Evolutionary conservation across 2,797 vertebrate genomes (phyloP).

Genomic region (Diceros bicornis): DNA sequence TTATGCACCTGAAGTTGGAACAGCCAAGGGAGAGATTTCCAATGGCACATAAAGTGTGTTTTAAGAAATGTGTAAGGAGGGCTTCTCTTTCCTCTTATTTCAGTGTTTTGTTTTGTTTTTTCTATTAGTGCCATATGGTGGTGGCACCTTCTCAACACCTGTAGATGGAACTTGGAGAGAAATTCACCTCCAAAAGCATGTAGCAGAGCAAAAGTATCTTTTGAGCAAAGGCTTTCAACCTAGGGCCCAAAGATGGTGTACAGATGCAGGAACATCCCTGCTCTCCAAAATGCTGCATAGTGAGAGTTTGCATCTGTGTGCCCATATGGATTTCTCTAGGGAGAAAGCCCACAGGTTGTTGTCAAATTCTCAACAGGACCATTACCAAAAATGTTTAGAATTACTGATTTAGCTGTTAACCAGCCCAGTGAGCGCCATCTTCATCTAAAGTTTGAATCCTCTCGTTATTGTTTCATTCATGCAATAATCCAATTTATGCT

Average conservation of each 20-base stretch:
- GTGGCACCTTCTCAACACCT: not conserved
- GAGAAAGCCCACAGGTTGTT: not conserved
- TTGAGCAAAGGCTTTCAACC: not conserved
- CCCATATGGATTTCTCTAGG: not conserved
- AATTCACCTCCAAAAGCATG: not conserved
- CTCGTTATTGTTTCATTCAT: not conserved
- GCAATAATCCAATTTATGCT: not conserved
- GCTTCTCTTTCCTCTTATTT: not conserved
- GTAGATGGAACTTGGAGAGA: not conserved
- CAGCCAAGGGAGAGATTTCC: not conserved
- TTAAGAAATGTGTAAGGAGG: not conserved
- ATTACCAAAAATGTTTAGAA: slow-evolving; percentile 8
- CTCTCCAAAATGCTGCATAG: not conserved
- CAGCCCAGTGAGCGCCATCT: not conserved
- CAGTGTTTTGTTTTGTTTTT: not conserved
- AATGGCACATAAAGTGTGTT: not conserved
- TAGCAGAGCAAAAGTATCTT: not conserved
- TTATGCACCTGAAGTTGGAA: slow-evolving; percentile 69
- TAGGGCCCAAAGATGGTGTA: not conserved
- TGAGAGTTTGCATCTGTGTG: not conserved
- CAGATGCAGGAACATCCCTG: too few relatives aligned
- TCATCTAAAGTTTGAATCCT: slow-evolving; percentile 6
- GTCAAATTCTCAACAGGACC: slow-evolving; percentile 31
- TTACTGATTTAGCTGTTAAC: not conserved
- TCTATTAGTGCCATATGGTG: not conserved